Evolutionary conservation across 1,140 invertebrate species (phyloP).

Genomic region (Nautilus pompilius): DNA sequence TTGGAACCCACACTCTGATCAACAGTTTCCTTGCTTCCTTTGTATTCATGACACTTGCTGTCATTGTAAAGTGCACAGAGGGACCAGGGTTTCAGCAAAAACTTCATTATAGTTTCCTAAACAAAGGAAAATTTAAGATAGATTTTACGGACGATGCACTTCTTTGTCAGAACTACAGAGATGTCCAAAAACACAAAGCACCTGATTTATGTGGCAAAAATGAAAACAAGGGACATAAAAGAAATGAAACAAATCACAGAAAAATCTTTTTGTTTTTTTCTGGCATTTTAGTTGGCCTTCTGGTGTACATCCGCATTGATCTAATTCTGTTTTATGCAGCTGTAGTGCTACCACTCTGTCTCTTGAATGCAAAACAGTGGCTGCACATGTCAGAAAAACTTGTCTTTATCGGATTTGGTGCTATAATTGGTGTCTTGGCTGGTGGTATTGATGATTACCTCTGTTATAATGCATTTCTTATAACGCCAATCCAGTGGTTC

Average conservation of each 20-base stretch:
- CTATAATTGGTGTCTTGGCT: slow-evolving; percentile 9
- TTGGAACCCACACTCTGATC: slow-evolving; percentile 42
- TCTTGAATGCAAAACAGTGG: not conserved
- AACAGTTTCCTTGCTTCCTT: slow-evolving; percentile 42
- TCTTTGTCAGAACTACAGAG: not conserved
- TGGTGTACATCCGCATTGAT: slow-evolving; percentile 33
- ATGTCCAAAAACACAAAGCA: not conserved
- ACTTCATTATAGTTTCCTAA: not conserved
- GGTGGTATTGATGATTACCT: slow-evolving; percentile 29
- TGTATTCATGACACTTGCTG: slow-evolving; percentile 23
- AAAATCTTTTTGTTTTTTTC: slow-evolving; percentile 1
- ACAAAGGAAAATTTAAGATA: not conserved
- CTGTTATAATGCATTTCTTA: slow-evolving; percentile 30
- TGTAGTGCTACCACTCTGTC: not conserved
- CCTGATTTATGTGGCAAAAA: not conserved
- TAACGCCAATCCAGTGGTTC: slow-evolving; percentile 42
- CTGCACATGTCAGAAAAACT: slow-evolving; percentile 7
- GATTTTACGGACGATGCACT: not conserved
- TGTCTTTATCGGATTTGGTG: slow-evolving; percentile 8
- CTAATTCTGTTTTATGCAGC: slow-evolving; percentile 18
- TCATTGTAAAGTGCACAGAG: not conserved
- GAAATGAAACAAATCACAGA: not conserved
- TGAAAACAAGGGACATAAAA: not conserved
- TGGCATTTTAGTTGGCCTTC: slow-evolving; percentile 30
- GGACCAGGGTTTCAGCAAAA: not conserved